A percentile compares a stretch with the other conserved stretches of the same genome.
Evolutionary conservation across 2,113 vertebrate species (phyloP).

Genomic region (Trogon surrucura): DNA sequence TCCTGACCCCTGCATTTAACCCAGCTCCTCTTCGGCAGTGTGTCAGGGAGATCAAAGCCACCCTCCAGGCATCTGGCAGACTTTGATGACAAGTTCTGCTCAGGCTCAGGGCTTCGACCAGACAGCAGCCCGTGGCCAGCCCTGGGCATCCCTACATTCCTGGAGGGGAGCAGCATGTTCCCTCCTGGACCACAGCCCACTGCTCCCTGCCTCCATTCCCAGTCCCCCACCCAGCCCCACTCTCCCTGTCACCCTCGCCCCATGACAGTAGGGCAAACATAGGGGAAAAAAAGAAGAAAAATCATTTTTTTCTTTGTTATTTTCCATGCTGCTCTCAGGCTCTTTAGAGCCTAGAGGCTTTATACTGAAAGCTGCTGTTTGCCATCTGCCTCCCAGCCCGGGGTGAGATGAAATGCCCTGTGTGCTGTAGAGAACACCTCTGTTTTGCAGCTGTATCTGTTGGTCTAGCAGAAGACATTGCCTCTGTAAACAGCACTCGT

Average conservation of each 20-base stretch:
- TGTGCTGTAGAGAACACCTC: background rate
- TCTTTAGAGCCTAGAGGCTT: background rate
- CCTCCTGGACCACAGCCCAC: background rate
- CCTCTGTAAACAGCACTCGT: background rate
- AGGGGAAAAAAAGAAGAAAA: background rate
- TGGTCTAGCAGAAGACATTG: background rate
- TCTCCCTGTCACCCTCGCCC: background rate
- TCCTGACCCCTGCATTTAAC: background rate
- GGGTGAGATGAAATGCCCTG: background rate
- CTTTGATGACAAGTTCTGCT: slow-evolving; percentile 38
- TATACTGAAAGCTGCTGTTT: background rate
- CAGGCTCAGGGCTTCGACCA: background rate
- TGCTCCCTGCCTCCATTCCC: background rate
- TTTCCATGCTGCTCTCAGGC: background rate
- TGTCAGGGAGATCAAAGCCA: slow-evolving; percentile 18
- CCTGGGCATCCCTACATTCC: background rate
- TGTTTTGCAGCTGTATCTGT: background rate
- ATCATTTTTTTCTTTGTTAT: background rate
- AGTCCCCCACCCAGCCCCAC: background rate
- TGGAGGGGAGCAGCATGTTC: background rate
- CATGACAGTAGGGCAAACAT: background rate
- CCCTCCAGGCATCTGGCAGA: background rate
- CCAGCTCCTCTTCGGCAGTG: background rate
- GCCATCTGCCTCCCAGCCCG: background rate
- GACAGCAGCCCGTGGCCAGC: background rate